Base-by-base conservation (phyloP, 2,797 vertebrate genomes). In the Oryzias dopingdopingensis region DNA sequence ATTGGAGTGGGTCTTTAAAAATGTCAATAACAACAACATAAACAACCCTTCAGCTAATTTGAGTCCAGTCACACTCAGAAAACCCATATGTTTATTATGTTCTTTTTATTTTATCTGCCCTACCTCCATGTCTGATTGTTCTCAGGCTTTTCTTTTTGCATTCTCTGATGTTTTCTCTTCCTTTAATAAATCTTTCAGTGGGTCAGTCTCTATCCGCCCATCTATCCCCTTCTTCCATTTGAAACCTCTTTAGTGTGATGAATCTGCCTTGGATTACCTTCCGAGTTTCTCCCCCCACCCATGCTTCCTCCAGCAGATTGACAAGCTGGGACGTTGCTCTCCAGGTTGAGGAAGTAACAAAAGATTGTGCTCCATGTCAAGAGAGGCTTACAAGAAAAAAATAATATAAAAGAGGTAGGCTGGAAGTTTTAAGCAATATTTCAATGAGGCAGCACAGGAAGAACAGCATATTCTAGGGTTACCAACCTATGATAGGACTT, bases 211-310 rank as follows among this genome's bases (percentile, higher is more conserved):
- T 44, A 3, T 23, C 44, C 43, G 13, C 57, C 32, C 5, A 20
- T 16, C 17, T 64, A 41, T 47, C 26, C 58, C n/a, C 17, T 40
- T 70, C 40, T 52, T 58, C 18, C 67, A 60, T 67, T 68, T 23
- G 8, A 16, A 24, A 47, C 58, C 52, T 53, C 41, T 37, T 59
- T 62, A 44, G 44, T 70, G 48, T 61, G 44, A 81, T 72, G 17
- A 76, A 64, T 69, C 59, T 48, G 49, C 67, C 52, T 72, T 77
- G 68, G 74, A 74, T 76, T 66, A 71, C 57, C 62, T 49, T 42
- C 52, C 4, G 42, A 3, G 17, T 41, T 1, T 5, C 49, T 18
- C 18, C 26, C 41, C 12, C 41, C 54, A 15, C 22, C 42, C 43
- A 1, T 2, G n/a, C 50, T 48, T 45, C 46, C 49, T 49, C 32